Evolutionary conservation across 2,797 vertebrate species (phyloP).

Genomic region (Xerus rutilus): DNA sequence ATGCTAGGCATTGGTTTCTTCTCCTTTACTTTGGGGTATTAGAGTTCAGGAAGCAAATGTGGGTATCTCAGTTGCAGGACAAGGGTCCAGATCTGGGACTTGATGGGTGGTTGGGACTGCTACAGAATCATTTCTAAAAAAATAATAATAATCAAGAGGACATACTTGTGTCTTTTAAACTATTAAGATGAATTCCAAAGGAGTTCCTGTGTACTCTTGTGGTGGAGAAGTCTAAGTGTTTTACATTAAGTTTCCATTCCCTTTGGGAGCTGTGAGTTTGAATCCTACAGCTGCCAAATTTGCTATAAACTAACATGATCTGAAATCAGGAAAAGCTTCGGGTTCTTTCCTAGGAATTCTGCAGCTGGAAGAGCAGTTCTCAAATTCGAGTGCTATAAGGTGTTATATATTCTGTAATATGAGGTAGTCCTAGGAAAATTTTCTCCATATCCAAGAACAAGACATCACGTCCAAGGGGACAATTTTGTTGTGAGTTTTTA

Average conservation of each 20-base stretch:
- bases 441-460: not conserved
- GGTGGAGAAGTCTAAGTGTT: constrained; percentile 82
- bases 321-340: too few species aligned
- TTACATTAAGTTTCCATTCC: constrained; percentile 81
- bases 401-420: too few species aligned
- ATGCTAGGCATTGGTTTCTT: not conserved
- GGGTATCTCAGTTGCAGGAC: not conserved
- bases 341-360: too few species aligned
- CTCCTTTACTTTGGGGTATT: not conserved
- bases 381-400: too few species aligned
- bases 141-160: not conserved
- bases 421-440: too few species aligned
- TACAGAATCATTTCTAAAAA: not conserved
- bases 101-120: not conserved
- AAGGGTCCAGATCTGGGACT: not conserved
- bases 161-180: not conserved
- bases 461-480: rapidly evolving
- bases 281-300: not conserved
- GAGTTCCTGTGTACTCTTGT: rapidly evolving
- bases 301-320: too few species aligned
- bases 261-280: constrained; percentile 63
- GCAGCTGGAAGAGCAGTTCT: too few species aligned
- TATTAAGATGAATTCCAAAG: rapidly evolving
- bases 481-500: not conserved
- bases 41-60: too few species aligned